These are phyloP conservation scores for Epizoanthus scotinus DNA, from an alignment of 92 coral and sea anemone species.

Conservation along the genomic window DNA sequence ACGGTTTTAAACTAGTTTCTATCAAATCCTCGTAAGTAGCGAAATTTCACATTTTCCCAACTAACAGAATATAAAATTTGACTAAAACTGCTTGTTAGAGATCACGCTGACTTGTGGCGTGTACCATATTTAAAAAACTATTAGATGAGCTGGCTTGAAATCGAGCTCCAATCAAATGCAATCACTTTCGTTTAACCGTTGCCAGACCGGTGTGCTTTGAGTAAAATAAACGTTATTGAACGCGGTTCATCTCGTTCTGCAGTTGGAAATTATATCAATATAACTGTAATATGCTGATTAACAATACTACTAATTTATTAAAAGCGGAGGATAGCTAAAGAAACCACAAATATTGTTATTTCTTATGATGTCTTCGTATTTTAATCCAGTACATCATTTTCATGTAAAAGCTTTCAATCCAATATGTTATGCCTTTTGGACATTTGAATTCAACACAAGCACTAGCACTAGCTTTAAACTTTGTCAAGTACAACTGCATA, in stretches of 20 bases:
- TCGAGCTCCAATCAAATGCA: constrained; percentile 13
- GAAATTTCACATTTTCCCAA: too few relatives aligned
- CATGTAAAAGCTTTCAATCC: too few relatives aligned
- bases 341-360: neutral
- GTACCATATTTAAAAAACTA: neutral
- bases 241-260: neutral
- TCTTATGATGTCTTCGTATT: neutral
- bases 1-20: too few relatives aligned
- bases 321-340: neutral
- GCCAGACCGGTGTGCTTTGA: neutral
- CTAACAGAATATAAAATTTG: neutral
- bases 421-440: neutral
- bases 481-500: neutral
- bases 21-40: too few relatives aligned
- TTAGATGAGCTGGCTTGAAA: constrained; percentile 7
- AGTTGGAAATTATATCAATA: neutral
- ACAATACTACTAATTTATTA: neutral
- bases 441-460: neutral
- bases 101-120: constrained; percentile 10
- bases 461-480: neutral
- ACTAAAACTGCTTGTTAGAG: neutral
- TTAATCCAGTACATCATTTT: neutral
- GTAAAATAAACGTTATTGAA: constrained; percentile 3
- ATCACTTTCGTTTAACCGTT: neutral
- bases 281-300: neutral